phyloP scores from a whole-genome alignment of 1,140 invertebrate species.

The Drosophila grimshawi region DNA sequence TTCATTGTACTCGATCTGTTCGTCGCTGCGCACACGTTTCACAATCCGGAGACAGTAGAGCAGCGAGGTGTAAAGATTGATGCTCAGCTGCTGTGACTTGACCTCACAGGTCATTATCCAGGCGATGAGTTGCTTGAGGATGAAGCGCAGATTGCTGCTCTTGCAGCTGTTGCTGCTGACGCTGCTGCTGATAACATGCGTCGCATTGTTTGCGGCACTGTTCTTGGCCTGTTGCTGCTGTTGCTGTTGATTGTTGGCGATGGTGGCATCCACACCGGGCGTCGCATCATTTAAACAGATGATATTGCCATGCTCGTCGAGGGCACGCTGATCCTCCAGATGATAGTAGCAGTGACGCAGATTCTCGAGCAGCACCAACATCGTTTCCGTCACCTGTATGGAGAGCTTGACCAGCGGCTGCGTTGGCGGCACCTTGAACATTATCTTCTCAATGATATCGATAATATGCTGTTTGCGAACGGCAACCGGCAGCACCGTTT shows the following conservation, averaged over 20 bases:
- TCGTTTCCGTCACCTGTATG: conserved; percentile 88
- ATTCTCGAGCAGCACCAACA: conserved; percentile 89
- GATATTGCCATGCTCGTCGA: conserved; percentile 42
- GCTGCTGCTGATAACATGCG: background rate
- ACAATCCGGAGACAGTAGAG: conserved; percentile 92
- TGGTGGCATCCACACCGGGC: background rate
- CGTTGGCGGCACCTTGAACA: conserved; percentile 89
- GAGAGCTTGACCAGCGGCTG: conserved; percentile 89
- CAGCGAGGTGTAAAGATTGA: conserved; percentile 92
- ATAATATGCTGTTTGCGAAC: conserved; percentile 90
- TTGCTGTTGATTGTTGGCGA: background rate
- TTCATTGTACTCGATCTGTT: conserved; percentile 64
- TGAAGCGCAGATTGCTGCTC: conserved; percentile 88
- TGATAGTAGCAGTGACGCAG: conserved; percentile 87
- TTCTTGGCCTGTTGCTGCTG: background rate
- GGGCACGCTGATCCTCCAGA: conserved; percentile 45
- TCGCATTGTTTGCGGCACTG: conserved; percentile 11
- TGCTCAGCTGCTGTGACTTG: conserved; percentile 91
- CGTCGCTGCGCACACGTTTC: conserved; percentile 80
- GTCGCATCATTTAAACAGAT: conserved; percentile 22
- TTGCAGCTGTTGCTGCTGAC: conserved; percentile 84
- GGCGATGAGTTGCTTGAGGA: conserved; percentile 88
- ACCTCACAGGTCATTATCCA: conserved; percentile 89
- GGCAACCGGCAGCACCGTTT: conserved; percentile 89
- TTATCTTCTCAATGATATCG: conserved; percentile 91